These are phyloP conservation scores for Pao palembangensis DNA, from an alignment of 2,113 vertebrate genomes.

Conservation along the genomic window DNA sequence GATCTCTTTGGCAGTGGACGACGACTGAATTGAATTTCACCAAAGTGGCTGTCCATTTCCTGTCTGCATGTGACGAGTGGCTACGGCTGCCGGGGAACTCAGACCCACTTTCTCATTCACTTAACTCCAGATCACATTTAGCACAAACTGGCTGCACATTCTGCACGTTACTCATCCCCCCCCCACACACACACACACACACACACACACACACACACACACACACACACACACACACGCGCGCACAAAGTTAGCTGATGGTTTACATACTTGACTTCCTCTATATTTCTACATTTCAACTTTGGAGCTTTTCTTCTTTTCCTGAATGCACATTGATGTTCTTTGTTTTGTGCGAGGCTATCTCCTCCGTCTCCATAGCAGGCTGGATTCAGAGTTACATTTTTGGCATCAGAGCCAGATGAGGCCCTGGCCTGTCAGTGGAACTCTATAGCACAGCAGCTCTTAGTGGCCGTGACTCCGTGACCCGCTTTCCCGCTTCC, in stretches of 20 bases:
- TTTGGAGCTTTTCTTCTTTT: too few species aligned
- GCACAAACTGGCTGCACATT: slow-evolving; percentile 31
- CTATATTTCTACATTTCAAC: too few species aligned
- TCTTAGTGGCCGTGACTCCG: slow-evolving; percentile 72
- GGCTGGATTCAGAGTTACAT: slow-evolving; percentile 32
- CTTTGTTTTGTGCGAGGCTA: slow-evolving; percentile 26
- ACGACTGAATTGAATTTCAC: slow-evolving; percentile 74
- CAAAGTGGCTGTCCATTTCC: slow-evolving; percentile 78
- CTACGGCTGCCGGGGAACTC: slow-evolving; percentile 55
- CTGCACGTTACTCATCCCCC: not conserved
- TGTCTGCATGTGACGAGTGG: slow-evolving; percentile 72
- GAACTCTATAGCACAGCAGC: slow-evolving; percentile 66
- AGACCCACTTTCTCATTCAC: slow-evolving; percentile 59
- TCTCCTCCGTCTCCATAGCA: slow-evolving; percentile 27
- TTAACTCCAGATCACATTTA: slow-evolving; percentile 59
- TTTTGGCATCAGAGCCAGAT: slow-evolving; percentile 52
- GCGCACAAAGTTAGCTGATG: too few species aligned
- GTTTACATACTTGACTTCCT: too few species aligned
- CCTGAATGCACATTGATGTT: slow-evolving; percentile 1
- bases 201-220: too few species aligned
- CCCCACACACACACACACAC: too few species aligned
- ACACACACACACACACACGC: too few species aligned
- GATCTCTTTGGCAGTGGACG: slow-evolving; percentile 72
- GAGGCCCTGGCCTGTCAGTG: slow-evolving; percentile 69
- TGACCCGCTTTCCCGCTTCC: slow-evolving; percentile 73